phyloP scores from a whole-genome alignment of 2,797 vertebrate genomes.

The Phylloscopus collybita region DNA sequence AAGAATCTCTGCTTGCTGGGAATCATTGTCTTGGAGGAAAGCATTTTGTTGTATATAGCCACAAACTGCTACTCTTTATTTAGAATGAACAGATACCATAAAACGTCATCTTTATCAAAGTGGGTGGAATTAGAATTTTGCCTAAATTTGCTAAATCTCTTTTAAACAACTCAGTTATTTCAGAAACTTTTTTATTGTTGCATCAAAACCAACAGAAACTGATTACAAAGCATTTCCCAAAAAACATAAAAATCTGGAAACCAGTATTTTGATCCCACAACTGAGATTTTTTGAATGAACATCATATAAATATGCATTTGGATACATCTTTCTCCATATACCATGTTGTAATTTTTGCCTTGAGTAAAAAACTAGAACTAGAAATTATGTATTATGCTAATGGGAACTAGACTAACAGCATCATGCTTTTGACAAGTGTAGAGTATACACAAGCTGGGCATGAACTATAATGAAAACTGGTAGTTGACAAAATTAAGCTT shows the following conservation, averaged over 20 bases:
- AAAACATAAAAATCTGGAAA: neutral
- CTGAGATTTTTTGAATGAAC: neutral
- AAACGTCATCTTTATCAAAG: neutral
- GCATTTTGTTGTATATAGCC: neutral
- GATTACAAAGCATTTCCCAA: neutral
- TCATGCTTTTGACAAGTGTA: conserved; percentile 9
- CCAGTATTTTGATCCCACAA: neutral
- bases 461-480: neutral
- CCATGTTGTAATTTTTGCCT: neutral
- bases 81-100: neutral
- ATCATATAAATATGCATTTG: neutral
- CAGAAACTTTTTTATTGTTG: neutral
- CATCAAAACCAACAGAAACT: neutral
- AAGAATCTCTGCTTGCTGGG: neutral
- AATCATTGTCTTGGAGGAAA: neutral
- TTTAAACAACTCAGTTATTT: neutral
- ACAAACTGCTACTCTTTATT: neutral
- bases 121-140: neutral
- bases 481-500: neutral
- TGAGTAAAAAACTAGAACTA: neutral
- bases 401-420: neutral
- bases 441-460: neutral
- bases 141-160: neutral
- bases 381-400: neutral
- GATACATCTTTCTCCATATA: neutral